These are phyloP conservation scores for Trichopoda pennipes DNA, from an alignment of 2,888 invertebrate genomes.

Conservation along the genomic window DNA sequence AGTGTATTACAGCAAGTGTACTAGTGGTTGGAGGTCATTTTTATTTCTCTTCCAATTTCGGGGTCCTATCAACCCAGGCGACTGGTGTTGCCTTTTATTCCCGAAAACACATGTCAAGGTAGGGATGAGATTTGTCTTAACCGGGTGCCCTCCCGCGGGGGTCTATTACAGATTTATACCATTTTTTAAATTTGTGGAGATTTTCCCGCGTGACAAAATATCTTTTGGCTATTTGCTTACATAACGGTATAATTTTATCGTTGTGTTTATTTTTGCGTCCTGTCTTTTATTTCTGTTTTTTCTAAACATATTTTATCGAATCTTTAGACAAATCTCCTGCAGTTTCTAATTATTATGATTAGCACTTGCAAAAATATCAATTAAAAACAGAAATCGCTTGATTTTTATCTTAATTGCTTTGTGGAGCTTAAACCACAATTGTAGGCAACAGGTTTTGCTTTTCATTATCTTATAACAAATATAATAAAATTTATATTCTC, in stretches of 20 bases:
- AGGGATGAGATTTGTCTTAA: no score
- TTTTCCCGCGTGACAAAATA: conserved; percentile 30
- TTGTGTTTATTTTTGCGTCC: conserved; percentile 5
- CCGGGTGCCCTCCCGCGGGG: no score
- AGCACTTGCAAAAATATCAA: conserved; percentile 65
- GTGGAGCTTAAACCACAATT: conserved; percentile 46
- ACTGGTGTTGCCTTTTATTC: no score
- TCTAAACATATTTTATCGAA: conserved; percentile 4
- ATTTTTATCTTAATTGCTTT: conserved; percentile 60
- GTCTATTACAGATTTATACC: no score
- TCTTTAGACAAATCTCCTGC: conserved; percentile 58
- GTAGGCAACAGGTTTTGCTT: conserved; percentile 23
- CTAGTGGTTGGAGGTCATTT: no score
- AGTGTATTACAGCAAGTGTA: no score
- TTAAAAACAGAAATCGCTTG: conserved; percentile 59
- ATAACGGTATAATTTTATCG: conserved; percentile 44
- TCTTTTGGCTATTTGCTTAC: conserved; percentile 48
- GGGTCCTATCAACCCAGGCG: no score
- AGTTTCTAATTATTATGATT: conserved; percentile 65
- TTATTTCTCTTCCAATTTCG: no score
- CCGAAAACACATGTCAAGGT: no score
- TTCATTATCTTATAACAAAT: background rate
- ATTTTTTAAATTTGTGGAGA: conserved; percentile 17
- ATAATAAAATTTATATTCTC: conserved; percentile 29
- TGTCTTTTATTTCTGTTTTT: background rate